Evolutionary conservation across 2,888 invertebrate genomes (phyloP).

Genomic region (Chalcis sispes): DNA sequence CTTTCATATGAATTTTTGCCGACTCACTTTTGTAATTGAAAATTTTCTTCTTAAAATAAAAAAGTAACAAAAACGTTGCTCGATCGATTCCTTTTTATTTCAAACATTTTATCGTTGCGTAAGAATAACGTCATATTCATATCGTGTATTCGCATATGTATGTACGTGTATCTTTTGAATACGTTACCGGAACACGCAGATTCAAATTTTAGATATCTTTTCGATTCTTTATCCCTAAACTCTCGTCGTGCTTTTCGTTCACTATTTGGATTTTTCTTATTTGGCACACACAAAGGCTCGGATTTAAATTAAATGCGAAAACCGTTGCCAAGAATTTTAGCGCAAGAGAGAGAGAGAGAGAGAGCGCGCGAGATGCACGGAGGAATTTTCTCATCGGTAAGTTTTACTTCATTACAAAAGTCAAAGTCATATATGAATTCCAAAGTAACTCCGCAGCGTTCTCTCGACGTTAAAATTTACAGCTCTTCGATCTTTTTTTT

Average conservation of each 20-base stretch:
- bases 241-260: slow-evolving; percentile 5
- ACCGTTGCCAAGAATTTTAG: slow-evolving; percentile 24
- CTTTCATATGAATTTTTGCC: not conserved
- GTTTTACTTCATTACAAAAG: not conserved
- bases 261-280: not conserved
- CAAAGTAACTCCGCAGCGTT: too few species aligned
- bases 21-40: slow-evolving; percentile 32
- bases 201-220: slow-evolving; percentile 11
- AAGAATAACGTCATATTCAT: not conserved
- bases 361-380: not conserved
- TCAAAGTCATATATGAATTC: not conserved
- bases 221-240: too few species aligned
- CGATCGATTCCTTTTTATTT: slow-evolving; percentile 20
- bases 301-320: slow-evolving; percentile 27
- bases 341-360: not conserved
- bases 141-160: too few species aligned
- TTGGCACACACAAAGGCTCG: slow-evolving; percentile 4
- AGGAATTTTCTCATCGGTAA: slow-evolving; percentile 6
- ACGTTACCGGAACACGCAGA: not conserved
- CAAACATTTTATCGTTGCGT: not conserved
- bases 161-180: too few species aligned
- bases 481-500: too few species aligned
- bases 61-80: too few species aligned
- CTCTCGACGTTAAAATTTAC: too few species aligned
- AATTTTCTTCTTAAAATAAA: slow-evolving; percentile 8